Base-by-base conservation (phyloP, 2,888 invertebrate species). In the Brenthis hecate region DNA sequence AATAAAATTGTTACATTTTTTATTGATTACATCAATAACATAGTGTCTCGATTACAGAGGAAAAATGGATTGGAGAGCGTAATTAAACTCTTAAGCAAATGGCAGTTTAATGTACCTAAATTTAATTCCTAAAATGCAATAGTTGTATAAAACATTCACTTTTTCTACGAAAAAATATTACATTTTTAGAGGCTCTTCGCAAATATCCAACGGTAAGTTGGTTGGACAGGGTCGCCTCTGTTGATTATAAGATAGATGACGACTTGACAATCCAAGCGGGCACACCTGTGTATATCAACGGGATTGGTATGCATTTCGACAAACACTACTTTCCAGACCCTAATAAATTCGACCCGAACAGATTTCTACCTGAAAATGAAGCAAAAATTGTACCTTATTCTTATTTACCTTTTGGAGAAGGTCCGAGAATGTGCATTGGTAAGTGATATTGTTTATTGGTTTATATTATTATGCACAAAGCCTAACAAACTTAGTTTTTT, bases 351-450 rank as follows among this genome's bases (percentile, higher is more conserved):
- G 87, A 93, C 73, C 94, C 94, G 13, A 86, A 94, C 66, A 78
- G 94, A 66, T 94, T 94, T 73, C 88, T 84, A 32, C 91, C 93
- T 0, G 94, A 94, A 73, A 94, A 94, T 71, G 92, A 92, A 72
- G 76, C 80, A 0, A 84, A 87, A 0, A 76, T 78, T 6, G 69
- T 70, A 5, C 77, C 81, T 0, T 77, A 75, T 53, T 75, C 77
- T 1, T 94, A 88, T 69, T 70, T 92, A 70, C 94, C 94, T 0
- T 94, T 94, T 71, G 94, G 94, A 1, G 72, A 88, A 1, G 95
- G 95, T 3, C 94, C 93, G 1, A 87, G 94, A 57, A 92, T 86
- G 75, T 95, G 95, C 74, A 93, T 95, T 66, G 95, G 94, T 85
- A 73, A 78, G 66, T 13, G 3, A 1, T 11, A 48, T 14, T 43